phyloP scores from a whole-genome alignment of 2,113 vertebrate genomes.

The Cebus imitator region DNA sequence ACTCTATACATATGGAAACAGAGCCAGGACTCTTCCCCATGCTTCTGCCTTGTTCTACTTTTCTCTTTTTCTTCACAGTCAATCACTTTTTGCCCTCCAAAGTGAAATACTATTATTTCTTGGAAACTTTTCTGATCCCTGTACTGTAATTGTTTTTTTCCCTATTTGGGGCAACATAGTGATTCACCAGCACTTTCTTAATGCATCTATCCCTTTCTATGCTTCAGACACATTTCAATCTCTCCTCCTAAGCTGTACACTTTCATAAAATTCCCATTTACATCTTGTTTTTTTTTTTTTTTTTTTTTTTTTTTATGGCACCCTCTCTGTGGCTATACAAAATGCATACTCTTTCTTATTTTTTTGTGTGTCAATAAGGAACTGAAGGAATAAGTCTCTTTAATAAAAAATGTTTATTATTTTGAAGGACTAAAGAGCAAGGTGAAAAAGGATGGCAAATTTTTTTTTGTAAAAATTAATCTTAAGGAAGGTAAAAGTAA shows the following conservation, averaged over 20 bases:
- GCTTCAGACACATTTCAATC: neutral
- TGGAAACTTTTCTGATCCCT: neutral
- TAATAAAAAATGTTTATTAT: neutral
- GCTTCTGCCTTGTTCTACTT: neutral
- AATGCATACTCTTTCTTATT: neutral
- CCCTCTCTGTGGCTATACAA: neutral
- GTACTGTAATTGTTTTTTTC: neutral
- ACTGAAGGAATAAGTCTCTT: neutral
- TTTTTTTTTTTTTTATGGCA: neutral
- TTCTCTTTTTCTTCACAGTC: neutral
- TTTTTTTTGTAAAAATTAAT: neutral
- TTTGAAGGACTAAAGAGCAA: neutral
- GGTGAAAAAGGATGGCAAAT: neutral
- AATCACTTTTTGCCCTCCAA: neutral
- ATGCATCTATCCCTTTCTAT: neutral
- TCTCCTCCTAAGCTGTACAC: neutral
- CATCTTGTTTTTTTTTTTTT: neutral
- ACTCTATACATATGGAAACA: neutral
- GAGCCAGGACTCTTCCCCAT: rapidly evolving
- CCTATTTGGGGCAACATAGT: neutral
- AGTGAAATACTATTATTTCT: neutral
- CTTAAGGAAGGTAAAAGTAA: neutral
- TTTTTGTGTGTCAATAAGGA: neutral
- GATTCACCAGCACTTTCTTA: neutral
- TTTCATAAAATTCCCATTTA: neutral